Percentiles rank a stretch among this genome's conserved stretches.
These are phyloP conservation scores for Pogonocherus hispidulus DNA, from an alignment of 2,888 invertebrate genomes.

Conservation along the genomic window DNA sequence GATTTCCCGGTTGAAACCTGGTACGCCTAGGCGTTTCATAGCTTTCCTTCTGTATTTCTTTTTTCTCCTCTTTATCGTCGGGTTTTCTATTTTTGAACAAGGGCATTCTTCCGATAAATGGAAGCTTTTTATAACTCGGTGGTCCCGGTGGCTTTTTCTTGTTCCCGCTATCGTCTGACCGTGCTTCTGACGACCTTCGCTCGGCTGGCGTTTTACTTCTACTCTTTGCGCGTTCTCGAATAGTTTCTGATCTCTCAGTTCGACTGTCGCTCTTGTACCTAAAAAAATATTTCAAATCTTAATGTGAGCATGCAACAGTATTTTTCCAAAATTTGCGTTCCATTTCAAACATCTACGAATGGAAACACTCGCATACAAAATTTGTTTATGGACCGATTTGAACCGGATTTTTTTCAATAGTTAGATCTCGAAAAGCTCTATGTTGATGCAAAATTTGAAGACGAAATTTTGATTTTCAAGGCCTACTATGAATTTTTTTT, in stretches of 20 bases:
- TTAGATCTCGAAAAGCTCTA: too few species aligned
- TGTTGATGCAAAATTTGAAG: too few species aligned
- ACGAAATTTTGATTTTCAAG: too few species aligned
- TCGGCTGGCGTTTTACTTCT: constrained; percentile 29
- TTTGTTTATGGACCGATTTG: too few species aligned
- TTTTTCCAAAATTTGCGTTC: too few species aligned
- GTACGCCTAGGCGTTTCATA: constrained; percentile 65
- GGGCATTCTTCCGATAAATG: constrained; percentile 89
- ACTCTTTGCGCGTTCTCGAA: constrained; percentile 42
- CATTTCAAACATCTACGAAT: too few species aligned
- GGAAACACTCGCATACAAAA: too few species aligned
- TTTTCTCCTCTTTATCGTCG: constrained; percentile 67
- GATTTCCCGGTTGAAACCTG: constrained; percentile 66
- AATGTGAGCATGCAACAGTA: neutral
- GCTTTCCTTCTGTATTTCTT: constrained; percentile 71
- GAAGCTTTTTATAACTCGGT: constrained; percentile 78
- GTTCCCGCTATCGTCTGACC: constrained; percentile 1
- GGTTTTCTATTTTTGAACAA: constrained; percentile 77
- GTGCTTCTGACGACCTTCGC: constrained; percentile 22
- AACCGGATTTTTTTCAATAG: too few species aligned
- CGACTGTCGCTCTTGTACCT: constrained; percentile 21
- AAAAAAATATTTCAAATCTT: neutral
- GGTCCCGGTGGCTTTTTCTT: constrained; percentile 64
- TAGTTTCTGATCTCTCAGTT: constrained; percentile 32
- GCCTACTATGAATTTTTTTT: too few species aligned